Base-by-base conservation (phyloP, 2,113 vertebrate species). In the Chaetops frenatus region DNA sequence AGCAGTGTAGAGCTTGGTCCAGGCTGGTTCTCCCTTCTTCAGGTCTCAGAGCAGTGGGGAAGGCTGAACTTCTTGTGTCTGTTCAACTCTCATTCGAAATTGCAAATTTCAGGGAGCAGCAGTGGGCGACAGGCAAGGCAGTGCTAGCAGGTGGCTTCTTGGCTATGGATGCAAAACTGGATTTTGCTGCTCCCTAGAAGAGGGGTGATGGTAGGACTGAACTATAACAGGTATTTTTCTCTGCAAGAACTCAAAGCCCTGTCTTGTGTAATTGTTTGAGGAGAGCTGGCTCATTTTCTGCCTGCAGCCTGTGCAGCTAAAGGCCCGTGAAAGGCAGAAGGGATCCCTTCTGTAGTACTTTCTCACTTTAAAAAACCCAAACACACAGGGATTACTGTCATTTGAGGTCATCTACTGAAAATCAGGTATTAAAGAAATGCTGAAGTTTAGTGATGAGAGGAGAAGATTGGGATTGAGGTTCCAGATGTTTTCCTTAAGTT, bases 271-370 rank as follows among this genome's bases (percentile, higher is more conserved):
- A 35, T 38, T 54, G 4, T 54, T 82, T 36, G 40, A 90, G 28
- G 23, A 74, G 35, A 45, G 25, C 17, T 61, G 35, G 57, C 48
- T 88, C 11, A 29, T 42, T 65, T 29, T 14, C n/a, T 2, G 12
- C 25, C 23, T 66, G 54, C 21, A 66, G 42, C 29, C 42, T 81
- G 18, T 33, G 38, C 38, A 66, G 21, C n/a, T 56, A 31, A 69
- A 62, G 27, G 19, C 7, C 35, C 0, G 0, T 42, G 36, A 20
- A 11, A 60, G 17, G 14, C 36, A 48, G 77, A 70, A 24, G 21
- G 7, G 27, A 81, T 81, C 19, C 21, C 11, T 71, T 58, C 24
- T 60, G 24, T 33, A 81, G 28, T 77, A 21, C 12, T 64, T 64
- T 73, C 36, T 83, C 42, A 24, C 4, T 57, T 48, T 16, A 44